A percentile compares a stretch with the other conserved stretches of the same genome.
Conservation (phyloP, 2,797 vertebrate genomes). For the Cyprinodon diabolis region DNA sequence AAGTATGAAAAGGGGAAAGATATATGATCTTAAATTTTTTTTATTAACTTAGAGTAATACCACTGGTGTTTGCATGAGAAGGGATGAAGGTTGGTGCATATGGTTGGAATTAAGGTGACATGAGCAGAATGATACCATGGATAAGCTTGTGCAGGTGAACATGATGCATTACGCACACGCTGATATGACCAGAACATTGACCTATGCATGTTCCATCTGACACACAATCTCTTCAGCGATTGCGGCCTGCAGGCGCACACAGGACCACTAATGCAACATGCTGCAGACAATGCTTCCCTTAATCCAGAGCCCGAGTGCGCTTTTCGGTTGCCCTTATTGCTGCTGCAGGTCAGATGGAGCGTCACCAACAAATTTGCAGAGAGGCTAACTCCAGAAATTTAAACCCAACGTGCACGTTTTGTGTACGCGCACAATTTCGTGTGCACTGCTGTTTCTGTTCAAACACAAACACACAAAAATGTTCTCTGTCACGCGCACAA, state of each 20-base stretch:
- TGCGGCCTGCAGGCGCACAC: slow-evolving; percentile 25
- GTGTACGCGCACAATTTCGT: background rate
- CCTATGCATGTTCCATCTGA: slow-evolving; percentile 64
- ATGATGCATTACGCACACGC: slow-evolving; percentile 33
- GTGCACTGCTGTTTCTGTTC: background rate
- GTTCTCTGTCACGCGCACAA: slow-evolving; percentile 57
- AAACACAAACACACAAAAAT: slow-evolving; percentile 13
- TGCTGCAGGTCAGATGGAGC: slow-evolving; percentile 27
- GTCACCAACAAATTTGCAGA: slow-evolving; percentile 31
- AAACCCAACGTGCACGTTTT: slow-evolving; percentile 17
- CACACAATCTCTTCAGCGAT: slow-evolving; percentile 45
- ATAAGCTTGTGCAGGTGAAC: background rate
- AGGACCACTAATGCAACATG: background rate
- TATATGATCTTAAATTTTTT: background rate
- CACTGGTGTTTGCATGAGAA: slow-evolving; percentile 35
- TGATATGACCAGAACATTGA: slow-evolving; percentile 53
- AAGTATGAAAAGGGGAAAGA: slow-evolving; percentile 4
- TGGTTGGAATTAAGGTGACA: background rate
- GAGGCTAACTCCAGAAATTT: slow-evolving; percentile 44
- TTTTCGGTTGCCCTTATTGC: slow-evolving; percentile 31
- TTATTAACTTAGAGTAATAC: slow-evolving; percentile 65
- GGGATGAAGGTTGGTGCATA: too few relatives aligned
- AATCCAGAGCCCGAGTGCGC: slow-evolving; percentile 15
- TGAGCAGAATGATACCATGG: background rate
- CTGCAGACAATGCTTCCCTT: slow-evolving; percentile 9